These are phyloP conservation scores for Octodon degus DNA, from an alignment of 2,113 vertebrate genomes.

Conservation along the genomic window DNA sequence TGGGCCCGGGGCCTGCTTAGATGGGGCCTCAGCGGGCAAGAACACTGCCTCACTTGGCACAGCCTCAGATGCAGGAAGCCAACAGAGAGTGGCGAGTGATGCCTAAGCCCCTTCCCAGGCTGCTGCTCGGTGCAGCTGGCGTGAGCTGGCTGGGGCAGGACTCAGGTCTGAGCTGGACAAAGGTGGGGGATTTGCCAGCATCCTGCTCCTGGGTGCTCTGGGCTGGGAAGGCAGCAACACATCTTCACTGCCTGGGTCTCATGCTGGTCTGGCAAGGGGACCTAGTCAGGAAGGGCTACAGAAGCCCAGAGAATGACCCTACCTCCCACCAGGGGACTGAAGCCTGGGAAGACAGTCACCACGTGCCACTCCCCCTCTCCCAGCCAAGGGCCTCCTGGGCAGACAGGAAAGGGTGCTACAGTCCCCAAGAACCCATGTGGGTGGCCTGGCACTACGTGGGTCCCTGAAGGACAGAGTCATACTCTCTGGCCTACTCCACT, in stretches of 20 bases:
- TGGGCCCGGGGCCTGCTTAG: background rate
- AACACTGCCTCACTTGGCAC: background rate
- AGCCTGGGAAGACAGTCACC: background rate
- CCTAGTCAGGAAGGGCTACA: background rate
- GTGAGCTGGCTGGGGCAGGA: too few species aligned
- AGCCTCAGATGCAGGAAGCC: background rate
- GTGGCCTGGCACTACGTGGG: accelerated
- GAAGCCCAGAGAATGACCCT: background rate
- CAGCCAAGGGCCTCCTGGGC: background rate
- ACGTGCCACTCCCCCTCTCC: accelerated
- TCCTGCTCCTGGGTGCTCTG: background rate
- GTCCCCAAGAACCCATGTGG: background rate
- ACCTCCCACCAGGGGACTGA: background rate
- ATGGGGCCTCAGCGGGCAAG: background rate
- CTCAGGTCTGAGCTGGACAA: background rate
- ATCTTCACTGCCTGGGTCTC: background rate
- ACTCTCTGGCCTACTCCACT: background rate
- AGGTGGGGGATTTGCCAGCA: background rate
- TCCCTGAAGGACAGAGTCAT: background rate
- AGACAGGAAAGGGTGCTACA: background rate
- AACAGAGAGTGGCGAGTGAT: too few species aligned
- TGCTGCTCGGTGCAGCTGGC: background rate
- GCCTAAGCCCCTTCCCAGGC: background rate
- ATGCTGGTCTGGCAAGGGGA: background rate
- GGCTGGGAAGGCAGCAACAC: background rate